Evolutionary conservation across 2,797 vertebrate genomes (phyloP).

Genomic region (Anguilla anguilla): DNA sequence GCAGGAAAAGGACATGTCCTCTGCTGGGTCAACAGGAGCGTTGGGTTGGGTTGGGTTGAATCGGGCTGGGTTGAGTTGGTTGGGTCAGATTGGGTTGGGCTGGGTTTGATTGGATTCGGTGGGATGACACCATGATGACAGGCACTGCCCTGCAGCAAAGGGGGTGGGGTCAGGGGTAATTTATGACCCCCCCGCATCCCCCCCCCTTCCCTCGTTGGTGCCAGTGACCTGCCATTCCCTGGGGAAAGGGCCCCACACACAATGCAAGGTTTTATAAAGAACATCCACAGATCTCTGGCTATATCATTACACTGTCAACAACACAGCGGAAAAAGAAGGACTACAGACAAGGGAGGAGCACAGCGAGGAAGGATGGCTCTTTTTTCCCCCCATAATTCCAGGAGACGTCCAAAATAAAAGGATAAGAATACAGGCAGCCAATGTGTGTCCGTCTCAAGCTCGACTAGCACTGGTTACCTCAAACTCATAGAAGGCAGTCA

Average conservation of each 20-base stretch:
- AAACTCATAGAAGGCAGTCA: not conserved
- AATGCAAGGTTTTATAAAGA: conserved; percentile 20
- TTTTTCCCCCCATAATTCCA: not conserved
- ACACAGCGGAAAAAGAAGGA: not conserved
- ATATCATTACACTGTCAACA: conserved; percentile 21
- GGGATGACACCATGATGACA: conserved; percentile 3
- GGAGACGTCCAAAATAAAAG: not conserved
- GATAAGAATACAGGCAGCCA: not conserved
- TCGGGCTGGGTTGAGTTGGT: not conserved
- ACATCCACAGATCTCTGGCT: not conserved
- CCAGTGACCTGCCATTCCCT: not conserved
- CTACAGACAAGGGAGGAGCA: not conserved
- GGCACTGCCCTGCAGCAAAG: not conserved
- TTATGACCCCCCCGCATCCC: not conserved
- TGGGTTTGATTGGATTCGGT: too few relatives aligned
- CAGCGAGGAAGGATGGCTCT: not conserved
- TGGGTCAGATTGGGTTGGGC: not conserved
- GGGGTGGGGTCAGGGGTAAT: not conserved
- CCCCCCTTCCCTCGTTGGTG: not conserved
- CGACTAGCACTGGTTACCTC: not conserved
- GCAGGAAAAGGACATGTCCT: too few relatives aligned
- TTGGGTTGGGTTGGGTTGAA: not conserved
- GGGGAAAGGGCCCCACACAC: not conserved
- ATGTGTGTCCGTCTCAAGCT: not conserved
- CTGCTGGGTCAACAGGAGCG: not conserved